A percentile compares a stretch with the other conserved stretches of the same genome.
These are phyloP conservation scores for Danio jaintianensis DNA, from an alignment of 2,797 vertebrate genomes.

Conservation along the genomic window DNA sequence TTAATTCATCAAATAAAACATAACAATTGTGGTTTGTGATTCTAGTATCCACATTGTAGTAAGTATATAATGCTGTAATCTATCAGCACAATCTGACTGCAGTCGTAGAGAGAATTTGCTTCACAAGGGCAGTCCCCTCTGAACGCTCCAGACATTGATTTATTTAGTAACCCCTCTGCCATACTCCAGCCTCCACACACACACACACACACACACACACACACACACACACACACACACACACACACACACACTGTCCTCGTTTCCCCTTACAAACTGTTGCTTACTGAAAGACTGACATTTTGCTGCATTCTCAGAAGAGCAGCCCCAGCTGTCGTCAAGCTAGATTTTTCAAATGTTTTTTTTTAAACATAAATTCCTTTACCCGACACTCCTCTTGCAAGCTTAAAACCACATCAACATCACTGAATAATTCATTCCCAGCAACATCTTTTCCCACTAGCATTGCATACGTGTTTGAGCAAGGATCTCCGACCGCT, in stretches of 20 bases:
- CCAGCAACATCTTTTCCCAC: slow-evolving; percentile 5
- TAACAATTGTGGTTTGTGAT: background rate
- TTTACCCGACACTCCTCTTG: background rate
- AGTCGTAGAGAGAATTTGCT: slow-evolving; percentile 24
- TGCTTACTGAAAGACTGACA: slow-evolving; percentile 33
- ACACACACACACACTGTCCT: slow-evolving; percentile 33
- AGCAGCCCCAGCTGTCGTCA: slow-evolving; percentile 19
- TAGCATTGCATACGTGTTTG: background rate
- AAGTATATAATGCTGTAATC: slow-evolving; percentile 41
- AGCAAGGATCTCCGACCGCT: background rate
- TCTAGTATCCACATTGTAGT: background rate
- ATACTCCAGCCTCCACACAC: slow-evolving; percentile 5
- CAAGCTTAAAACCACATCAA: slow-evolving; percentile 24
- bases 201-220: background rate
- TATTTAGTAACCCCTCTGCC: slow-evolving; percentile 46
- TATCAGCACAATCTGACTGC: slow-evolving; percentile 21
- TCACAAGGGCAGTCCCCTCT: slow-evolving; percentile 43
- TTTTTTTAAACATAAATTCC: background rate
- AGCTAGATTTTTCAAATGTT: background rate
- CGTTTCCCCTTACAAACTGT: slow-evolving; percentile 25
- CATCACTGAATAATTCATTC: slow-evolving; percentile 46
- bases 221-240: slow-evolving; percentile 1
- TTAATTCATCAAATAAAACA: background rate
- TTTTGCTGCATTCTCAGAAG: slow-evolving; percentile 23
- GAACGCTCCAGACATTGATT: slow-evolving; percentile 41